Conservation (phyloP, 2,888 invertebrate species). For the Pterostichus niger region DNA sequence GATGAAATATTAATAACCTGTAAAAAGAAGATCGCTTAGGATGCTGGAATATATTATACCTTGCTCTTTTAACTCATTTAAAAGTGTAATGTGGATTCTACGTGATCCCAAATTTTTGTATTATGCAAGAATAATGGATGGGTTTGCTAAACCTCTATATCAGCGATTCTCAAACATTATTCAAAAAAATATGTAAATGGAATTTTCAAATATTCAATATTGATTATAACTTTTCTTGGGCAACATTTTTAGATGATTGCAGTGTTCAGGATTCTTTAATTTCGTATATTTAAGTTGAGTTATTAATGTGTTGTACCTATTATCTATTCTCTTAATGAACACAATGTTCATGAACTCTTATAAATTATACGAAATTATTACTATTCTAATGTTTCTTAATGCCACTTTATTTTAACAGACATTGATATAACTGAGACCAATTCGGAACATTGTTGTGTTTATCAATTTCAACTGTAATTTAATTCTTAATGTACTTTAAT, state of each 20-base stretch:
- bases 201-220: slow-evolving; percentile 6
- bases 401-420: too few relatives aligned
- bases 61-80: slow-evolving; percentile 34
- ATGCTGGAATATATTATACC: not conserved
- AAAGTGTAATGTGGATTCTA: slow-evolving; percentile 29
- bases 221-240: not conserved
- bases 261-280: not conserved
- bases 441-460: too few relatives aligned
- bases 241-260: not conserved
- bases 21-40: not conserved
- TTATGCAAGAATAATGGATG: slow-evolving; percentile 41
- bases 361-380: too few relatives aligned
- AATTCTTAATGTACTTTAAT: too few relatives aligned
- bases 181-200: slow-evolving; percentile 27
- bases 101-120: slow-evolving; percentile 24
- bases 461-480: too few relatives aligned
- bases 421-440: too few relatives aligned
- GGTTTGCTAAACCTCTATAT: not conserved
- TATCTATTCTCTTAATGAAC: too few relatives aligned
- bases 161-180: slow-evolving; percentile 28
- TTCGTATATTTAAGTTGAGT: not conserved
- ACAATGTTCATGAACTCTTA: too few relatives aligned
- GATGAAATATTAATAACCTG: slow-evolving; percentile 33
- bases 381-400: too few relatives aligned
- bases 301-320: too few relatives aligned